Evolutionary conservation across 2,888 invertebrate species (phyloP), one percentile per base, ranked within the genome.

Genomic region (Clitarchus hookeri): DNA sequence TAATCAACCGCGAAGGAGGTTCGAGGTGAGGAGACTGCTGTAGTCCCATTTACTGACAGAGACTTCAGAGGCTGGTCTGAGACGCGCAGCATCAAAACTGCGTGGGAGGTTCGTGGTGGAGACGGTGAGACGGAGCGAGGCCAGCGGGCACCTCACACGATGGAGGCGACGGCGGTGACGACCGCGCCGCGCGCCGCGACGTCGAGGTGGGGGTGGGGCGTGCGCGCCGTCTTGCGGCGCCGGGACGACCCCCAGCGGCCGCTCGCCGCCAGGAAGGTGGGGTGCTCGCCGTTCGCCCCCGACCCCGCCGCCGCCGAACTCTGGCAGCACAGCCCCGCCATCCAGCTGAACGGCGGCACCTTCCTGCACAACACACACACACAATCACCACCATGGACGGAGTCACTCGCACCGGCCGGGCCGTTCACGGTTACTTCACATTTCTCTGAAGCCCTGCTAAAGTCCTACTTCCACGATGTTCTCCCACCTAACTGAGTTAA

Each of bases 271-370:
- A 85, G 86, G 16, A 85, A 80, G 27, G 79, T 54, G 48, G 84
- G 84, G 54, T 86, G 84, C 12, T 78, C 86, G 27, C 78, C 85
- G 82, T 82, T 77, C 1, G 65, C 19, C 65, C 16, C 27, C 36
- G 19, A 25, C 27, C 65, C 82, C 6, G 65, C 19, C 65, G 44
- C 27, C 26, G 19, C 82, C 27, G n/a, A 6, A 3, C 23, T 19
- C 16, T 44, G 16, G 82, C 82, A 82, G 82, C 82, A 82, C 82
- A 44, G 44, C 82, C 82, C 82, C 27, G 85, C 86, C 86, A 85
- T 87, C 90, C 90, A 90, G 84, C 89, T 89, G 86, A 89, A 89
- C 26, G 90, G 90, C 19, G 90, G 89, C 12, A 89, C 86, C 87
- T 90, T 90, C 82, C 90, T 90, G 88, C 65, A 6, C 65, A 48